A percentile compares a stretch with the other conserved stretches of the same genome.
Evolutionary conservation across 2,888 invertebrate genomes (phyloP).

Genomic region (Hypselothyrea guttata): DNA sequence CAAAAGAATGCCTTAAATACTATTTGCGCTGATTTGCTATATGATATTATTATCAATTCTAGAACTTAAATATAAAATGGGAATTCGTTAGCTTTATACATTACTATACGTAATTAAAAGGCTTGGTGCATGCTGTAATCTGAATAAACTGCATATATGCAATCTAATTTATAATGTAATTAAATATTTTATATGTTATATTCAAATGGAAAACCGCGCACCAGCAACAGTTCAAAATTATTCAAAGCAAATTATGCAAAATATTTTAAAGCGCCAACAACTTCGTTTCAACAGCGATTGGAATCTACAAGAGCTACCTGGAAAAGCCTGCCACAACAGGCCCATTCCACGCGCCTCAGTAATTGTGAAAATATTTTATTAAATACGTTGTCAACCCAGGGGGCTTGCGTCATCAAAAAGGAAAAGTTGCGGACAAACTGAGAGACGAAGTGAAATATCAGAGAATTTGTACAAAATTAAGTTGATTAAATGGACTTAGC

Average conservation of each 20-base stretch:
- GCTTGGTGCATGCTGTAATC: neutral
- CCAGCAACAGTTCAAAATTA: constrained; percentile 29
- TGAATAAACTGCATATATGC: constrained; percentile 1
- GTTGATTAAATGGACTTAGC: constrained; percentile 75
- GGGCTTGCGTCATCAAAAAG: constrained; percentile 54
- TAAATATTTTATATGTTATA: neutral
- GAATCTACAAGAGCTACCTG: constrained; percentile 52
- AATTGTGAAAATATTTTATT: constrained; percentile 60
- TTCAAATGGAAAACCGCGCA: constrained; percentile 1
- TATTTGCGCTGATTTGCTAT: no score
- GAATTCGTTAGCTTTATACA: no score
- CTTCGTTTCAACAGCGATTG: constrained; percentile 58
- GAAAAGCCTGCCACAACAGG: constrained; percentile 1
- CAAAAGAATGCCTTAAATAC: neutral
- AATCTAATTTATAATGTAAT: neutral
- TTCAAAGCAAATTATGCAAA: constrained; percentile 61
- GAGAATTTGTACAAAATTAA: constrained; percentile 74
- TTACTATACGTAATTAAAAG: no score
- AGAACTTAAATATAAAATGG: no score
- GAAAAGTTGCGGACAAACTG: constrained; percentile 16
- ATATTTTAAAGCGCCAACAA: constrained; percentile 58
- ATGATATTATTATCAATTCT: no score
- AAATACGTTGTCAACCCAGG: constrained; percentile 46
- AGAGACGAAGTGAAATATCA: constrained; percentile 48
- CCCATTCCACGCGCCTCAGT: neutral